phyloP scores from a whole-genome alignment of 2,888 invertebrate species.

The Euplexia lucipara region DNA sequence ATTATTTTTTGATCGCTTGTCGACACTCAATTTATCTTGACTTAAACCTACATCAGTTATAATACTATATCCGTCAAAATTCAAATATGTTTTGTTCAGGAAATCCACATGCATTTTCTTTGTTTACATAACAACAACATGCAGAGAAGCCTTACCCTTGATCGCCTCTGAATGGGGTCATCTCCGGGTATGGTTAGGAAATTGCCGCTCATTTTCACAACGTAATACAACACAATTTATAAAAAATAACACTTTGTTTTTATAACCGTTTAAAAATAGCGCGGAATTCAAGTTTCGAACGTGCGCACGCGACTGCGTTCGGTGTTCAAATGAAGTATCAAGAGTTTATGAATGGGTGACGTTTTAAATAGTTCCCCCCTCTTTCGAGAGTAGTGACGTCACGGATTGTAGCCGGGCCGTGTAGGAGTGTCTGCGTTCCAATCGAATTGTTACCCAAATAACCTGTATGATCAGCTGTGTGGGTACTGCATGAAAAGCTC shows the following conservation, averaged over 20 bases:
- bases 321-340: conserved; percentile 77
- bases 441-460: conserved; percentile 79
- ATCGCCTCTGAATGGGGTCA: conserved; percentile 82
- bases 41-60: neutral
- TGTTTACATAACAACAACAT: conserved; percentile 57
- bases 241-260: conserved; percentile 69
- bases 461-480: conserved; percentile 74
- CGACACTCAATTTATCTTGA: neutral
- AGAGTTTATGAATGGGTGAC: conserved; percentile 89
- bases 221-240: conserved; percentile 65
- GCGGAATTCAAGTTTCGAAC: conserved; percentile 64
- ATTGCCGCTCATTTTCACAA: conserved; percentile 88
- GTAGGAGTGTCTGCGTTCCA: conserved; percentile 82
- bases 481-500: conserved; percentile 65
- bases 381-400: conserved; percentile 75
- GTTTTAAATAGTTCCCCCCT: conserved; percentile 82
- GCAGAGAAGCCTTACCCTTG: conserved; percentile 82
- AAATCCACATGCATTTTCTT: conserved; percentile 15
- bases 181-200: conserved; percentile 88
- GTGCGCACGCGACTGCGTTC: conserved; percentile 83
- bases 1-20: conserved; percentile 8
- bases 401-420: conserved; percentile 63
- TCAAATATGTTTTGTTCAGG: conserved; percentile 5
- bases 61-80: neutral
- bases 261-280: conserved; percentile 70